phyloP scores from a whole-genome alignment of 2,888 invertebrate genomes.

The Dicyrtomina minuta region DNA sequence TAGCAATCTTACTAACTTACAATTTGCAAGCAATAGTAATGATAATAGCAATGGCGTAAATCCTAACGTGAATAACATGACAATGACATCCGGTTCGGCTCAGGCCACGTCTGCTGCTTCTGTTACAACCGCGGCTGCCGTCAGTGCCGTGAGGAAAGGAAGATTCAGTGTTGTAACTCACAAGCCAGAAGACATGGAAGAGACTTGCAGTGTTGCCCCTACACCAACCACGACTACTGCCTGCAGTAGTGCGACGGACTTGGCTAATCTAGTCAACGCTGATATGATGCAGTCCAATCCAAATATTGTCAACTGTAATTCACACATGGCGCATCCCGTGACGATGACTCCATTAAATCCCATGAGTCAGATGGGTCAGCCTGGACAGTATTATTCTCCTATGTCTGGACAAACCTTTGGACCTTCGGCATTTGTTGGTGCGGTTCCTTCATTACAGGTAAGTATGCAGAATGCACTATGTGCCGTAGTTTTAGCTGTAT shows the following conservation, averaged over 20 bases:
- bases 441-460: slow-evolving; percentile 44
- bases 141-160: slow-evolving; percentile 53
- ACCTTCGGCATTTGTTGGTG: slow-evolving; percentile 41
- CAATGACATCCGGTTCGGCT: too few species aligned
- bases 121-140: slow-evolving; percentile 22
- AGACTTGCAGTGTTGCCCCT: slow-evolving; percentile 19
- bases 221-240: slow-evolving; percentile 21
- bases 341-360: background rate
- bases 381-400: slow-evolving; percentile 29
- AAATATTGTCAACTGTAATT: background rate
- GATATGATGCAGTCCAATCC: background rate
- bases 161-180: slow-evolving; percentile 55
- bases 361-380: slow-evolving; percentile 8
- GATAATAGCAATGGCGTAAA: too few species aligned
- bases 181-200: slow-evolving; percentile 49
- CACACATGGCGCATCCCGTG: background rate
- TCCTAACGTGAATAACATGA: too few species aligned
- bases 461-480: too few species aligned
- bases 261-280: slow-evolving; percentile 10
- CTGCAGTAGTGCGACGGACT: slow-evolving; percentile 22
- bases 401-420: slow-evolving; percentile 43
- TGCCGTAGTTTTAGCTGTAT: too few species aligned
- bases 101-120: too few species aligned
- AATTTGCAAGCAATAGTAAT: too few species aligned
- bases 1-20: too few species aligned